Evolutionary conservation across 2,113 vertebrate species (phyloP).

Genomic region (Amblyopsis rosae): DNA sequence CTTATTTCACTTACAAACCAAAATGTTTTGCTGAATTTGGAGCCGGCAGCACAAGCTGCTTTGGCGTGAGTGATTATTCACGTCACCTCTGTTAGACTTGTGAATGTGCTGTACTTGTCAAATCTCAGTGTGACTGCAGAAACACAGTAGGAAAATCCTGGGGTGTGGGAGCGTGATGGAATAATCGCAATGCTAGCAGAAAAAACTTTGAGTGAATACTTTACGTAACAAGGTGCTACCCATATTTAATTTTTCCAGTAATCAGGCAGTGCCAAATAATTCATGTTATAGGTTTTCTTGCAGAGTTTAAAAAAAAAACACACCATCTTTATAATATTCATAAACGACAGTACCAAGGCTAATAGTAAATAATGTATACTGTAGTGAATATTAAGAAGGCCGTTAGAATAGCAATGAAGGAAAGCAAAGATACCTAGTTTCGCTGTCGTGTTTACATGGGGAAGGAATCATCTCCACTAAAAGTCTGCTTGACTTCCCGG

Average conservation of each 20-base stretch:
- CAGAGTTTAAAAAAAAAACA: too few relatives aligned
- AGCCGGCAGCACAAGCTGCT: constrained; percentile 22
- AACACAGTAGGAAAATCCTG: constrained; percentile 1
- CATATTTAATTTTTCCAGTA: neutral
- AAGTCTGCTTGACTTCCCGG: constrained; percentile 25
- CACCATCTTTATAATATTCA: too few relatives aligned
- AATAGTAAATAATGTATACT: too few relatives aligned
- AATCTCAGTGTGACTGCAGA: constrained; percentile 44
- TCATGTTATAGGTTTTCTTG: neutral
- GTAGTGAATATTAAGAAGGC: neutral
- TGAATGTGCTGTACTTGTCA: constrained; percentile 58
- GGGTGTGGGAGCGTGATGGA: neutral
- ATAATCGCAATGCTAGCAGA: constrained; percentile 7
- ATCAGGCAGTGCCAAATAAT: neutral
- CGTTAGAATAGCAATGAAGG: neutral
- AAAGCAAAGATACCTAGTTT: neutral
- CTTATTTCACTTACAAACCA: constrained; percentile 7
- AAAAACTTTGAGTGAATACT: neutral
- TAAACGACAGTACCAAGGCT: too few relatives aligned
- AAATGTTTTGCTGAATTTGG: constrained; percentile 14
- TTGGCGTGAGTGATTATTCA: constrained; percentile 45
- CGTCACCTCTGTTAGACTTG: constrained; percentile 39
- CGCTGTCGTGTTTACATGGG: too few relatives aligned
- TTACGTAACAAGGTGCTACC: too few relatives aligned
- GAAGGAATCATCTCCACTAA: neutral